These are phyloP conservation scores for Melanerpes aurifrons DNA, from an alignment of 2,113 vertebrate genomes.

Conservation along the genomic window DNA sequence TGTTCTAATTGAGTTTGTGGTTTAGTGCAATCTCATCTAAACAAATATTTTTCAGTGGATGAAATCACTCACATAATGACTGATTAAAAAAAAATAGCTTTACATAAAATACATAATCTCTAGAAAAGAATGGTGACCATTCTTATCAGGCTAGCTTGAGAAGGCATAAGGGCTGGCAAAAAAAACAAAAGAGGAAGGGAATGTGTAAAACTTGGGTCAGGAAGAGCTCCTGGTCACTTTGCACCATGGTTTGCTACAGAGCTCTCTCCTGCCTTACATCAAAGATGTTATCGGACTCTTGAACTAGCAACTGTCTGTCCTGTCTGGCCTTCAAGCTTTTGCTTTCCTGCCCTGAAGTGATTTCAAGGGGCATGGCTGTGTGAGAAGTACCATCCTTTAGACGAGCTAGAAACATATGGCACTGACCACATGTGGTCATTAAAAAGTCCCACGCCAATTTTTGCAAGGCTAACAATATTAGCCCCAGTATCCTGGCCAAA, in stretches of 20 bases:
- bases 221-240: not conserved
- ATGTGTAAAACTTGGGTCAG: not conserved
- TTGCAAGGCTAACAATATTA: constrained; percentile 73
- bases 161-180: not conserved
- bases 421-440: constrained; percentile 67
- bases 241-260: not conserved
- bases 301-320: not conserved
- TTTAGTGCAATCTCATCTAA: not conserved
- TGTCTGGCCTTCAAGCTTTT: not conserved
- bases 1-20: not conserved
- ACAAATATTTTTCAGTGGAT: not conserved
- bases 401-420: constrained; percentile 54
- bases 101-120: not conserved
- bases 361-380: not conserved
- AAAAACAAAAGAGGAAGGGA: not conserved
- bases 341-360: not conserved
- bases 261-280: not conserved
- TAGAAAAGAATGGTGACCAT: not conserved
- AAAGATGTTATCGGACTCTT: constrained; percentile 16
- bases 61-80: rapidly evolving
- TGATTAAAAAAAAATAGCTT: not conserved
- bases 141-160: not conserved
- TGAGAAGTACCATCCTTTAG: constrained; percentile 8
- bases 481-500: constrained; percentile 65
- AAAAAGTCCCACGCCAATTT: constrained; percentile 62